A percentile compares a stretch with the other conserved stretches of the same genome.
These are phyloP conservation scores for Drosophila kanekoi DNA, from an alignment of 2,888 invertebrate genomes.

Conservation along the genomic window DNA sequence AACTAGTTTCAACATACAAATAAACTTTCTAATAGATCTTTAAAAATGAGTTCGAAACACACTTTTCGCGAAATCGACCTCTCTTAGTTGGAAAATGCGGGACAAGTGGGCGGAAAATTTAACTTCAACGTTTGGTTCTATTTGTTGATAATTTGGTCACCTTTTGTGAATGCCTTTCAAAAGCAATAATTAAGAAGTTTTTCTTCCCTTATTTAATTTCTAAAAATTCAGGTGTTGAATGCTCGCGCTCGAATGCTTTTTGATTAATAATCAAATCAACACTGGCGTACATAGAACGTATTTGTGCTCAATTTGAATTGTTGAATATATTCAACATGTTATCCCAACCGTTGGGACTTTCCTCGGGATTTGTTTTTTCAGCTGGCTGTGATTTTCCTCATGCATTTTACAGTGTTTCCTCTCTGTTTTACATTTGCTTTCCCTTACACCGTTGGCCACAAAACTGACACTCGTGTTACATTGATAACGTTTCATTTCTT, in stretches of 20 bases:
- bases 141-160: too few relatives aligned
- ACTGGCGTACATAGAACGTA: neutral
- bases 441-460: conserved; percentile 33
- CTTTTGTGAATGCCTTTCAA: too few relatives aligned
- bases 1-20: too few relatives aligned
- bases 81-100: too few relatives aligned
- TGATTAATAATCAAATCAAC: conserved; percentile 19
- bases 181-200: too few relatives aligned
- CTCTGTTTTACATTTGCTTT: conserved; percentile 43
- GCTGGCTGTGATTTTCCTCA: conserved; percentile 20
- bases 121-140: too few relatives aligned
- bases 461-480: conserved; percentile 39
- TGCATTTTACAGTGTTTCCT: conserved; percentile 37
- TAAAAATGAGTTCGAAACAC: too few relatives aligned
- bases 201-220: too few relatives aligned
- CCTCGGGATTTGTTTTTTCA: conserved; percentile 19
- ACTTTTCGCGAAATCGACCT: too few relatives aligned
- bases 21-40: too few relatives aligned
- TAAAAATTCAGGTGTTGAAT: neutral
- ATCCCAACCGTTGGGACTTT: conserved; percentile 17
- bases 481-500: conserved; percentile 42
- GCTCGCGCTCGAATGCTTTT: neutral
- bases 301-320: neutral
- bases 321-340: neutral
- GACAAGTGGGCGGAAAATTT: too few relatives aligned